Percentiles rank a stretch among this genome's conserved stretches.
Evolutionary conservation across 2,888 invertebrate genomes (phyloP).

Genomic region (Synergus japonicus): DNA sequence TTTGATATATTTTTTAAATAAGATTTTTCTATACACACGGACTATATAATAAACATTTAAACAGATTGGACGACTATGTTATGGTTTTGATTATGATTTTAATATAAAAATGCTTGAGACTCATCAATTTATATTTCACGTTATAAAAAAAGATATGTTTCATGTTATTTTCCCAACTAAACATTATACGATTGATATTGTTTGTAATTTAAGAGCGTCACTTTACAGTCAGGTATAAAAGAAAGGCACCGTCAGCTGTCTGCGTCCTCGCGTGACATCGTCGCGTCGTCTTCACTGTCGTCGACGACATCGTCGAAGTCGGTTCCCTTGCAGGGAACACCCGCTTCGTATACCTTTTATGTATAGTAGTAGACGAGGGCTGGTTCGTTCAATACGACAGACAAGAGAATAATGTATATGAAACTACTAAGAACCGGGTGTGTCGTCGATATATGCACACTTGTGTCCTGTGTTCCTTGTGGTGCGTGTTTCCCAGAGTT

Average conservation of each 20-base stretch:
- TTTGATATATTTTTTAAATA: too few relatives aligned
- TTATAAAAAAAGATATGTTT: too few relatives aligned
- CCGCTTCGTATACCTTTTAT: constrained; percentile 12
- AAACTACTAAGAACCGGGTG: not conserved
- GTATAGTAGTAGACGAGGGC: not conserved
- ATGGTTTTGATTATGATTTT: too few relatives aligned
- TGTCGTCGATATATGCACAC: not conserved
- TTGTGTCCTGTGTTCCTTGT: not conserved
- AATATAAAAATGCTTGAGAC: too few relatives aligned
- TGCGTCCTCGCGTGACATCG: not conserved
- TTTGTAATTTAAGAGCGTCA: not conserved
- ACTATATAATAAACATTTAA: too few relatives aligned
- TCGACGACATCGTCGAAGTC: not conserved
- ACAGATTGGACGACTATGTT: too few relatives aligned
- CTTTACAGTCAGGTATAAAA: not conserved
- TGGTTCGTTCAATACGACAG: not conserved
- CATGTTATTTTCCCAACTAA: too few relatives aligned
- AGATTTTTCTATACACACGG: too few relatives aligned
- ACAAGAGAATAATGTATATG: not conserved
- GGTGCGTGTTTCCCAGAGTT: not conserved
- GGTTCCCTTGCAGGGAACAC: constrained; percentile 1
- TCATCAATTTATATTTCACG: too few relatives aligned
- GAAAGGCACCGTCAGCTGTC: not conserved
- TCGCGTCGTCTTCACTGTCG: not conserved
- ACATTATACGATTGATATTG: not conserved